Conservation (phyloP, 2,113 vertebrate species). For the Calcarius ornatus region DNA sequence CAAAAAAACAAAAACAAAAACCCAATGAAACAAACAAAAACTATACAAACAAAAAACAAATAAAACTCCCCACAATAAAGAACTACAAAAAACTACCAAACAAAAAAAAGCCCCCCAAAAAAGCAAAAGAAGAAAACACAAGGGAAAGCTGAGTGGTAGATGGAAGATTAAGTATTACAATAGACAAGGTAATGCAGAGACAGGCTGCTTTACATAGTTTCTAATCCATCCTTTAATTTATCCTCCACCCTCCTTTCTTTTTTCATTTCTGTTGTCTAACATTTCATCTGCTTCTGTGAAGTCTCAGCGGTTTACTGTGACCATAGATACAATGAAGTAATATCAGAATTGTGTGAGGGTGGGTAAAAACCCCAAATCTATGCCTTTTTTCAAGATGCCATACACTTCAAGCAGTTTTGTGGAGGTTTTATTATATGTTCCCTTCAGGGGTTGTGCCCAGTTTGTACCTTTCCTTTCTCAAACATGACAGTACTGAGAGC, state of each 20-base stretch:
- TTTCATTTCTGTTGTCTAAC: not conserved
- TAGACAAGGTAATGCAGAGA: not conserved
- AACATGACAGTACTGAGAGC: not conserved
- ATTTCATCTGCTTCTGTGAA: not conserved
- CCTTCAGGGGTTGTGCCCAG: not conserved
- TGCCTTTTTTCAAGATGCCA: not conserved
- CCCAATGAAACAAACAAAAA: not conserved
- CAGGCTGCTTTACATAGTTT: not conserved
- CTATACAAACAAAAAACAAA: too few relatives aligned
- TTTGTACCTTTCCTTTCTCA: not conserved
- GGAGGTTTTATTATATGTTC: not conserved
- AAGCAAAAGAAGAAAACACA: not conserved
- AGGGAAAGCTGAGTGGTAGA: not conserved
- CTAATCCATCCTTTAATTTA: not conserved
- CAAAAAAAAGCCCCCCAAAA: not conserved
- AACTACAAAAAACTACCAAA: not conserved
- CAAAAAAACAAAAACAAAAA: not conserved
- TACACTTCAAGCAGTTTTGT: not conserved
- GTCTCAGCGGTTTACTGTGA: not conserved
- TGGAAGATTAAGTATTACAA: not conserved
- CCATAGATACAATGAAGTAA: not conserved
- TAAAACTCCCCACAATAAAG: not conserved
- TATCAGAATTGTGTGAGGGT: not conserved
- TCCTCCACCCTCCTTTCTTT: not conserved
- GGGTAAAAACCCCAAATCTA: not conserved